Conservation (phyloP, 2,113 vertebrate genomes). For the Damaliscus lunatus region DNA sequence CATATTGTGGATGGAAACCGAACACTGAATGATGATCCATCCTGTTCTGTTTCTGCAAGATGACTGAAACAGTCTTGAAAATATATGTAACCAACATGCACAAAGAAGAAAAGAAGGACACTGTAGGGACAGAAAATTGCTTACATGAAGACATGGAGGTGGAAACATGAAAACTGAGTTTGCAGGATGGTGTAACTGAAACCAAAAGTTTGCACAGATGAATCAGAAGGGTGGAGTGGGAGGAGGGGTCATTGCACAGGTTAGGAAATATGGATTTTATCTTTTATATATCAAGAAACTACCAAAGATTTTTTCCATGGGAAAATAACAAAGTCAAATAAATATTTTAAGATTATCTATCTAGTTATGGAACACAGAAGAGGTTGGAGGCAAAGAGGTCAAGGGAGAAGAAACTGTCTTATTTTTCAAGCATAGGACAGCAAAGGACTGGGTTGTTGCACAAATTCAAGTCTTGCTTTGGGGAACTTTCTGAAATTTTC, state of each 20-base stretch:
- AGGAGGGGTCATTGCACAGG: neutral
- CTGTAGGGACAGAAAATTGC: neutral
- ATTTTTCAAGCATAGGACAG: neutral
- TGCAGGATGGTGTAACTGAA: neutral
- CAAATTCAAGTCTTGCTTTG: neutral
- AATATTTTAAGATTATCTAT: neutral
- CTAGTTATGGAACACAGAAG: neutral
- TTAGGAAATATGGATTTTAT: neutral
- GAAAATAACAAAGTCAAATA: neutral
- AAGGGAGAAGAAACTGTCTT: neutral
- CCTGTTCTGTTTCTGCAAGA: neutral
- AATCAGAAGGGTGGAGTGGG: neutral
- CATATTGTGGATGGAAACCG: neutral
- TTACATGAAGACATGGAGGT: neutral
- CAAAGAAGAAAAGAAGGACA: neutral
- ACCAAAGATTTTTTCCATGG: neutral
- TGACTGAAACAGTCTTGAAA: neutral
- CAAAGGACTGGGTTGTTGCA: neutral
- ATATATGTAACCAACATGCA: neutral
- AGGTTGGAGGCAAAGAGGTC: neutral
- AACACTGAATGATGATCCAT: neutral
- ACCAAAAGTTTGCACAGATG: neutral
- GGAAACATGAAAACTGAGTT: neutral
- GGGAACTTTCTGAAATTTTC: neutral
- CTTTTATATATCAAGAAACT: neutral